Evolutionary conservation across 2,113 vertebrate species (phyloP).

Genomic region (Scortum barcoo): DNA sequence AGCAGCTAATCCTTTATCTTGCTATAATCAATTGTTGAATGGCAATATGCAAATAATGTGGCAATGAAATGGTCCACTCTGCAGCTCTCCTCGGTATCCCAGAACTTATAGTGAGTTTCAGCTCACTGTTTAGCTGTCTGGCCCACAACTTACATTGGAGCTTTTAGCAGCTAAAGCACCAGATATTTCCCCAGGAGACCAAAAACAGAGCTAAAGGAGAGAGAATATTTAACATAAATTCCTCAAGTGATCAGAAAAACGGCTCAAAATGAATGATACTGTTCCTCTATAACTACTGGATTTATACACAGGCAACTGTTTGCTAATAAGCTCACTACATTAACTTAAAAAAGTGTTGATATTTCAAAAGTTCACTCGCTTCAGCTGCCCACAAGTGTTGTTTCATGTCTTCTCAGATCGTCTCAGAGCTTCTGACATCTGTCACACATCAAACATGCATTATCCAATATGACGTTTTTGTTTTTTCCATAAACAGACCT

Average conservation of each 20-base stretch:
- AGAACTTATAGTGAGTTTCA: no score
- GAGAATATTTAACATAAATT: not conserved
- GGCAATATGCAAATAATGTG: not conserved
- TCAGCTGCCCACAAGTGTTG: no score
- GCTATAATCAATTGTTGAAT: not conserved
- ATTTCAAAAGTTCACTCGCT: not conserved
- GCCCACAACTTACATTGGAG: no score
- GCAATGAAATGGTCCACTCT: not conserved
- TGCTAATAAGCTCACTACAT: not conserved
- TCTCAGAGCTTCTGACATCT: constrained; percentile 11
- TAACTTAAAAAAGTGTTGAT: not conserved
- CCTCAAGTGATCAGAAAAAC: not conserved
- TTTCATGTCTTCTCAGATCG: not conserved
- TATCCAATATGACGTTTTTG: constrained; percentile 8
- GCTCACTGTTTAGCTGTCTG: no score
- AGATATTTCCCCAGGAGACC: not conserved
- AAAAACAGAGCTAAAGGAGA: not conserved
- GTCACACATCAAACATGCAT: not conserved
- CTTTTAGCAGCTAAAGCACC: no score
- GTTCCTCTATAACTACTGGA: not conserved
- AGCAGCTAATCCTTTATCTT: not conserved
- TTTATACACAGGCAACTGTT: not conserved
- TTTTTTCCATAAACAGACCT: constrained; percentile 1
- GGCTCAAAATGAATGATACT: not conserved
- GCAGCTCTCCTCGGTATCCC: no score